Evolutionary conservation across 1,140 invertebrate genomes (phyloP).

Genomic region (Macrobrachium rosenbergii): DNA sequence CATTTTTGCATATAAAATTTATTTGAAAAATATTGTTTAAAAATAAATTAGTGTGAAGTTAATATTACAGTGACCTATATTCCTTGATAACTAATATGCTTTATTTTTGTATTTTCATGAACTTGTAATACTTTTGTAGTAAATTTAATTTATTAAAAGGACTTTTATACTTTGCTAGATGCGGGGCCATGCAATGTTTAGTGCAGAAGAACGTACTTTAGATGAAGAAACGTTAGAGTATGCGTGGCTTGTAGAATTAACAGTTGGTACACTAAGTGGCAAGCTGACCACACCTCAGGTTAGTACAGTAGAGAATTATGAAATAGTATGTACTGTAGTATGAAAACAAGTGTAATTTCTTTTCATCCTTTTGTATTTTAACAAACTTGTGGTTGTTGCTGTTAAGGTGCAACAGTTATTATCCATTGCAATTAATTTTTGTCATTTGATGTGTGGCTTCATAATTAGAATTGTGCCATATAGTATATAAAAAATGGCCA

Average conservation of each 20-base stretch:
- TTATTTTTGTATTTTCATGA: constrained; percentile 12
- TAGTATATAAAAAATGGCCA: too few relatives aligned
- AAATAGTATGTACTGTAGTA: neutral
- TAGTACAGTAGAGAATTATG: neutral
- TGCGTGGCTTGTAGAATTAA: constrained; percentile 84
- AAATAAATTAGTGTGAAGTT: too few relatives aligned
- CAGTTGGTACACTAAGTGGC: constrained; percentile 75
- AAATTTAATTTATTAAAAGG: neutral
- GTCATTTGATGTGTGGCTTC: neutral
- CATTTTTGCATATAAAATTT: neutral
- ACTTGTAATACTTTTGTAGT: neutral
- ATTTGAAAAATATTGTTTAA: too few relatives aligned
- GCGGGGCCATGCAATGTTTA: constrained; percentile 97
- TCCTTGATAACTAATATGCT: neutral
- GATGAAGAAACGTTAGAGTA: constrained; percentile 97
- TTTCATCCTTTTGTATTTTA: neutral
- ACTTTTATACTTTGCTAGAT: constrained; percentile 72
- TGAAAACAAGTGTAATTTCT: neutral
- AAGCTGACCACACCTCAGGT: constrained; percentile 74
- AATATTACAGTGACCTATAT: too few relatives aligned
- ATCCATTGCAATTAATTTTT: neutral
- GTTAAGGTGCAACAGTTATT: neutral
- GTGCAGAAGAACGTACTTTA: constrained; percentile 86
- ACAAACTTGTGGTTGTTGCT: too few relatives aligned
- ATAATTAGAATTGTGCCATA: neutral